These are phyloP conservation scores for Anabacerthia variegaticeps DNA, from an alignment of 2,797 vertebrate species.

Conservation along the genomic window DNA sequence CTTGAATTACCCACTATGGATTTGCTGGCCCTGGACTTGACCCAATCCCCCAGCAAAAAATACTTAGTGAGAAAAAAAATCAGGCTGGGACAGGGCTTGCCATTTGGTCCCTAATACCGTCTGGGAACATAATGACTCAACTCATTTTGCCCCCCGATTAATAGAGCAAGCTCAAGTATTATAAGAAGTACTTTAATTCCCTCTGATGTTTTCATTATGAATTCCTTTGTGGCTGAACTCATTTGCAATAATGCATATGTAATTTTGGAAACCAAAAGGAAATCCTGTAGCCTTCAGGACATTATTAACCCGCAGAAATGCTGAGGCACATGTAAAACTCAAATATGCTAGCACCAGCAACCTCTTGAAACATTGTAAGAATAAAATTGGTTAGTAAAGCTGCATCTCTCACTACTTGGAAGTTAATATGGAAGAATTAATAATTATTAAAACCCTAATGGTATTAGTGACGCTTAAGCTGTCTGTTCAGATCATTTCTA, in stretches of 20 bases:
- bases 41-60: constrained; percentile 30
- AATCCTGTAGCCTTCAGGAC: constrained; percentile 65
- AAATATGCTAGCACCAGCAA: constrained; percentile 36
- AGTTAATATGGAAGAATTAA: constrained; percentile 33
- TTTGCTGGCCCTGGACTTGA: constrained; percentile 58
- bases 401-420: neutral
- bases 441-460: constrained; percentile 16
- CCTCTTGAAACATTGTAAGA: neutral
- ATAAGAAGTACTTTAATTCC: constrained; percentile 70
- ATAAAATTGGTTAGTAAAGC: constrained; percentile 28
- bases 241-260: constrained; percentile 75
- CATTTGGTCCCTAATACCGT: constrained; percentile 41
- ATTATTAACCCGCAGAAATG: constrained; percentile 68
- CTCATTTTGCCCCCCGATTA: constrained; percentile 73
- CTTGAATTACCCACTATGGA: constrained; percentile 64
- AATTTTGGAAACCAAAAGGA: constrained; percentile 68
- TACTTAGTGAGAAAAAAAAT: constrained; percentile 2
- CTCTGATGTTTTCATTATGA: constrained; percentile 73
- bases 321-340: constrained; percentile 46
- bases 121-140: constrained; percentile 63
- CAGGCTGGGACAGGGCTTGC: constrained; percentile 32
- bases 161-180: constrained; percentile 69
- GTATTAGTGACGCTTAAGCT: neutral
- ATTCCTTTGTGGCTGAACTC: constrained; percentile 70
- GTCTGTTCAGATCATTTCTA: neutral